A percentile compares a stretch with the other conserved stretches of the same genome.
phyloP scores from a whole-genome alignment of 2,888 invertebrate genomes.

The Cordilura impudica region DNA sequence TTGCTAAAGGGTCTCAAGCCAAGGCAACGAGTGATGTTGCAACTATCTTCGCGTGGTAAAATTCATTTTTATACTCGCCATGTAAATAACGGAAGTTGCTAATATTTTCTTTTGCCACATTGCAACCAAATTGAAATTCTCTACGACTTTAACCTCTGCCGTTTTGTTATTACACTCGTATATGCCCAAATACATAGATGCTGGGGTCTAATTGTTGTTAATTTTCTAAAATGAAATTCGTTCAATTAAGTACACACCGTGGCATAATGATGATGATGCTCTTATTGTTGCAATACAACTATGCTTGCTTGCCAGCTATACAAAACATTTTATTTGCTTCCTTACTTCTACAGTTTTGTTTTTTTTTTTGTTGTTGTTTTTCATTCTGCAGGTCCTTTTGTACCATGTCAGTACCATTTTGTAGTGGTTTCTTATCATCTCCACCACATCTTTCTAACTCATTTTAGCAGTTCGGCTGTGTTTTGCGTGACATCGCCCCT shows the following conservation, averaged over 20 bases:
- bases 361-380: background rate
- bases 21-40: conserved; percentile 31
- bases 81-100: conserved; percentile 50
- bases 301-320: background rate
- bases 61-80: conserved; percentile 27
- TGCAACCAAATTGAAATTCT: conserved; percentile 35
- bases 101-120: conserved; percentile 10
- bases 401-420: conserved; percentile 34
- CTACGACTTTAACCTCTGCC: conserved; percentile 24
- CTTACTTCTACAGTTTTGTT: conserved; percentile 17
- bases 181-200: background rate
- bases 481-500: conserved; percentile 24
- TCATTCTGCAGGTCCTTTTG: conserved; percentile 30
- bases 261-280: conserved; percentile 65
- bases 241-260: conserved; percentile 73
- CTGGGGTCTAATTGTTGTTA: conserved; percentile 73
- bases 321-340: conserved; percentile 17
- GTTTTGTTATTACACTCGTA: background rate
- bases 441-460: background rate
- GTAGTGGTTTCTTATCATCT: conserved; percentile 15
- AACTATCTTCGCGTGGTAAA: conserved; percentile 48
- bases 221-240: conserved; percentile 76
- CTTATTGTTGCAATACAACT: conserved; percentile 37
- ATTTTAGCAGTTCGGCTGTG: background rate
- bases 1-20: conserved; percentile 5